Conservation (phyloP, 2,797 vertebrate genomes). For the Pelochelys cantorii region DNA sequence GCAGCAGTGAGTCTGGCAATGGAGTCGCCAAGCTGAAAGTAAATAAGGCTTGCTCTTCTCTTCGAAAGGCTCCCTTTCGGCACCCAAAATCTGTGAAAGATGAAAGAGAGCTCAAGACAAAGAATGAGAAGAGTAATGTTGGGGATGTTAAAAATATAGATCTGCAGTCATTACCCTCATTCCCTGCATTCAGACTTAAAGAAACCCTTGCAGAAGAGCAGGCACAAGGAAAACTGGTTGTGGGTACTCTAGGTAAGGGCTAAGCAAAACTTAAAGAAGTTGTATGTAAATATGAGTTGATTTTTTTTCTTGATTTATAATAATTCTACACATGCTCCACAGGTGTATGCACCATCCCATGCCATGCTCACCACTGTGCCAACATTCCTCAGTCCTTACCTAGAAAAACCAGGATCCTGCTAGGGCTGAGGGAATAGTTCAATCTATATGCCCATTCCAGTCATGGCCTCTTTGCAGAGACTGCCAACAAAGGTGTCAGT, state of each 20-base stretch:
- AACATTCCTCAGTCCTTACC: not conserved
- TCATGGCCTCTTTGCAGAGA: not conserved
- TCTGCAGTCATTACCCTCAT: conserved; percentile 3
- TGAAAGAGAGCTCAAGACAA: conserved; percentile 14
- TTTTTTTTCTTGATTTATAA: not conserved
- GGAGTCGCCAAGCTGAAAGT: conserved; percentile 1
- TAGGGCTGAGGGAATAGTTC: not conserved
- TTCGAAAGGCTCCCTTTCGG: not conserved
- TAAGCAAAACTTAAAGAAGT: not conserved
- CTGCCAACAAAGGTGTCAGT: not conserved
- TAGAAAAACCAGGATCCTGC: not conserved
- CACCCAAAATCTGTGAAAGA: not conserved
- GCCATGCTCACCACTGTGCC: not conserved
- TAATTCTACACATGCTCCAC: not conserved
- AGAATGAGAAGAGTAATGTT: not conserved
- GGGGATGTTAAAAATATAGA: not conserved
- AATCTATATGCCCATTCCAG: not conserved
- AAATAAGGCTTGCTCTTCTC: not conserved
- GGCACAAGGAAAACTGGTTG: not conserved
- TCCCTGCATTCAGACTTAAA: conserved; percentile 48
- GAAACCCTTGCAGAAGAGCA: not conserved
- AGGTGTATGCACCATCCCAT: not conserved
- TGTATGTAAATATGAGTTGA: not conserved
- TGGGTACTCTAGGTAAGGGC: conserved; percentile 17
- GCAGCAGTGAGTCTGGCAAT: conserved; percentile 58